These are phyloP conservation scores for Macrotis lagotis DNA, from an alignment of 2,113 vertebrate genomes.

Conservation along the genomic window DNA sequence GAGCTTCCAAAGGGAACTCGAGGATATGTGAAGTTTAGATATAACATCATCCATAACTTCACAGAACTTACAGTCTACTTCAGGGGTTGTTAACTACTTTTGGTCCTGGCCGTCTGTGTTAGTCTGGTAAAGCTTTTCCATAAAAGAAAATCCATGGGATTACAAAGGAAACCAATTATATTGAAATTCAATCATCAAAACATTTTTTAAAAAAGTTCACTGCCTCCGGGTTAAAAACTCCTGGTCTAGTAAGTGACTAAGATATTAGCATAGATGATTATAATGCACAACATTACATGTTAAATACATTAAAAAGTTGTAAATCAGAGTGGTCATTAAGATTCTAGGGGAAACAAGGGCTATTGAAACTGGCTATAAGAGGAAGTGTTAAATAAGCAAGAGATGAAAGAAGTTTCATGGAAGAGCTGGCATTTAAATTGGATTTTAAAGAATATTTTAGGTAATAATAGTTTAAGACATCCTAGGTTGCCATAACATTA, in stretches of 20 bases:
- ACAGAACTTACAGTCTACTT: background rate
- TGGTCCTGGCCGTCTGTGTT: background rate
- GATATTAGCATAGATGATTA: background rate
- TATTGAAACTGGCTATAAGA: background rate
- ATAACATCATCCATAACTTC: background rate
- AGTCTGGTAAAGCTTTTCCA: background rate
- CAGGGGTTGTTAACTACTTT: background rate
- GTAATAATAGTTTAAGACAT: background rate
- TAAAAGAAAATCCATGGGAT: background rate
- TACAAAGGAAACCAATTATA: background rate
- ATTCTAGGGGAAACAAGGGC: background rate
- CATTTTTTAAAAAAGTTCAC: background rate
- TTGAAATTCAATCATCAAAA: background rate
- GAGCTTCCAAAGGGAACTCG: background rate
- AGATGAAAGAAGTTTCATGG: background rate
- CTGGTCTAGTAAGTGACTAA: background rate
- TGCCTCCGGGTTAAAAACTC: background rate
- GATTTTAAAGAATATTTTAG: background rate
- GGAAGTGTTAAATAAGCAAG: background rate
- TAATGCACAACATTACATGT: background rate
- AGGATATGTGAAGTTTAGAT: background rate
- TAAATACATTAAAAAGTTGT: background rate
- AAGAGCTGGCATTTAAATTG: background rate
- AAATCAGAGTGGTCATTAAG: background rate
- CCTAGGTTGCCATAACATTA: background rate